Base-by-base conservation (phyloP, 2,888 invertebrate species). In the Euphydryas editha region DNA sequence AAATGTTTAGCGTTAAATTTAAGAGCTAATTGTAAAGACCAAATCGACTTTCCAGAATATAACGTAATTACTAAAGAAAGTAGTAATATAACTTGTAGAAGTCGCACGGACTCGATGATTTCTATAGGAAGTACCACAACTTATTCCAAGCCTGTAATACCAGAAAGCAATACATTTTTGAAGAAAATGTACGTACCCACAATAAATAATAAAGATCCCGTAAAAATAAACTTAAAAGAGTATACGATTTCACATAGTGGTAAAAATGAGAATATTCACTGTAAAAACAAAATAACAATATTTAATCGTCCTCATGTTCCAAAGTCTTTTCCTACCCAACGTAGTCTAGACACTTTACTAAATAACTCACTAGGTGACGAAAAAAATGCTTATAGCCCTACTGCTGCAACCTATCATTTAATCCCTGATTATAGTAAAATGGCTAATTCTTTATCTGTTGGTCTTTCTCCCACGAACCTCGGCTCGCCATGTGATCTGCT, bases 371-470 rank as follows among this genome's bases (percentile, higher is more conserved):
- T 58, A 10, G 36, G 55, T 60, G 30, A 49, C 55, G 63, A 46
- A 60, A 58, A 60, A 13, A 62, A 58, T 54, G 65, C 68, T 70
- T 65, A 62, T 49, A 44, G 30, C 60, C 59, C 58, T 54, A 42
- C 56, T 30, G 58, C 60, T 59, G 54, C 55, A 56, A 65, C 56
- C 54, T 63, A 85, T 76, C 86, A 85, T 81, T 81, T 90, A 86
- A 84, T 86, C 78, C 78, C 80, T 78, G 84, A 88, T 77, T 82
- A 84, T 78, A 90, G 90, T 90, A 87, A 84, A 86, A 87, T 92
- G 85, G 93, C 94, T 94, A 94, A 94, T 92, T 93, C 90, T 92
- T 77, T 93, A 92, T 90, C 83, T 90, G 80, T 88, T 89, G 90
- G 90, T 91, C 85, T 93, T 79, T 94, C 94, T 93, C 93, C 94